phyloP scores from a whole-genome alignment of 2,797 vertebrate genomes.

The Lacerta bilineata region DNA sequence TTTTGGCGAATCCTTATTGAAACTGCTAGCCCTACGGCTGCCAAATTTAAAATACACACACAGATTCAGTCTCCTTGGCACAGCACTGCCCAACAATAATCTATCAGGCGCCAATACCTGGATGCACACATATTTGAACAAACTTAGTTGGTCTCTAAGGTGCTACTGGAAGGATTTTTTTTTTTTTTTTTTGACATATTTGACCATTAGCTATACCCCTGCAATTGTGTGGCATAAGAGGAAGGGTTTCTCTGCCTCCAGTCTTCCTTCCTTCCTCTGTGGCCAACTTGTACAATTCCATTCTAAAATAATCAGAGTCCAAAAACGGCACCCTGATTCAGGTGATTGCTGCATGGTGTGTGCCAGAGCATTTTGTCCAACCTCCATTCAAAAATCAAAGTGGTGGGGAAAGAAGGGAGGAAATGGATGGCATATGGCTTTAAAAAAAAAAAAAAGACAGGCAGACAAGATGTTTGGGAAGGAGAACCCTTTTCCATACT shows the following conservation, averaged over 20 bases:
- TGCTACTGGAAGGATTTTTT: no score
- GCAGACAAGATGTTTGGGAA: background rate
- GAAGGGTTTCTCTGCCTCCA: background rate
- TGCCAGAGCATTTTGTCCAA: background rate
- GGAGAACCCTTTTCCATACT: background rate
- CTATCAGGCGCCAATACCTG: background rate
- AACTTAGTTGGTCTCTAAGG: no score
- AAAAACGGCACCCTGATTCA: background rate
- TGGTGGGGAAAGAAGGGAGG: background rate
- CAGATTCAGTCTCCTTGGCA: background rate
- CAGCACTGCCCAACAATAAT: background rate
- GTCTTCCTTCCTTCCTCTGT: background rate
- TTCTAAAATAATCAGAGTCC: background rate
- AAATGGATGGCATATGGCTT: background rate
- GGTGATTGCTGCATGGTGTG: background rate
- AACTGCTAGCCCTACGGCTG: background rate
- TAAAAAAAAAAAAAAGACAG: no score
- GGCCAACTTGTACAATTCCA: conserved; percentile 5
- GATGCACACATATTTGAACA: background rate
- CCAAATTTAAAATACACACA: background rate
- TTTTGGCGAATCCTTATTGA: background rate
- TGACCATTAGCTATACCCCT: background rate
- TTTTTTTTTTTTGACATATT: no score
- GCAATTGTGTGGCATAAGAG: background rate
- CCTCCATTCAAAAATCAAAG: conserved; percentile 7